Conservation (phyloP, 1,140 invertebrate genomes). For the Ceratina japonica region DNA sequence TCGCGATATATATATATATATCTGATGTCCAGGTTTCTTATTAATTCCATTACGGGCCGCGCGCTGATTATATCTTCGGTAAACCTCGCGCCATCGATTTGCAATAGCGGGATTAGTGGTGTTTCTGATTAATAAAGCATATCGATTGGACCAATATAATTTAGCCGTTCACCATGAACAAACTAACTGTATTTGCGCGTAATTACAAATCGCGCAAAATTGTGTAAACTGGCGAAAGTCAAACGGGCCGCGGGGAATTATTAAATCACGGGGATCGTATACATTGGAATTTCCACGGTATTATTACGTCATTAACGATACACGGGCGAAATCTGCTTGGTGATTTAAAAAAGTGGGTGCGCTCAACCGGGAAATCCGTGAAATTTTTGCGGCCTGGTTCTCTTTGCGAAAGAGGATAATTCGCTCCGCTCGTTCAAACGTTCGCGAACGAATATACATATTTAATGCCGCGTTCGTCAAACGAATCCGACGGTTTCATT, state of each 20-base stretch:
- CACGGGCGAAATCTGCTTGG: not conserved
- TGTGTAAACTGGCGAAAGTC: not conserved
- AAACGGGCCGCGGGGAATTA: not conserved
- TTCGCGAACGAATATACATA: not conserved
- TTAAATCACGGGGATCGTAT: not conserved
- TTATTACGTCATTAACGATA: not conserved
- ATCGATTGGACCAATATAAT: slow-evolving; percentile 1
- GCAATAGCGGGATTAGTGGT: not conserved
- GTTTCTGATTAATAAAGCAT: not conserved
- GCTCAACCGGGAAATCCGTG: not conserved
- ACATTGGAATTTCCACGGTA: not conserved
- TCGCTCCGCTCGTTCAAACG: not conserved
- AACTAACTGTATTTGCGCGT: not conserved
- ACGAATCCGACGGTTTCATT: slow-evolving; percentile 1
- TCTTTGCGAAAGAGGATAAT: not conserved
- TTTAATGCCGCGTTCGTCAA: not conserved
- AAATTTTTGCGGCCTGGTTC: not conserved
- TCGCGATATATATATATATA: not conserved
- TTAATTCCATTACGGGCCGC: too few relatives aligned
- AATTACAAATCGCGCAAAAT: not conserved
- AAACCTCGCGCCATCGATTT: not conserved
- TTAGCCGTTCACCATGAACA: not conserved
- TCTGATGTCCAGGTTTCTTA: too few relatives aligned
- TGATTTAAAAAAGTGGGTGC: not conserved
- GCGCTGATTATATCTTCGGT: not conserved